Conservation (phyloP, 2,113 vertebrate species). For the Epinephelus fuscoguttatus region DNA sequence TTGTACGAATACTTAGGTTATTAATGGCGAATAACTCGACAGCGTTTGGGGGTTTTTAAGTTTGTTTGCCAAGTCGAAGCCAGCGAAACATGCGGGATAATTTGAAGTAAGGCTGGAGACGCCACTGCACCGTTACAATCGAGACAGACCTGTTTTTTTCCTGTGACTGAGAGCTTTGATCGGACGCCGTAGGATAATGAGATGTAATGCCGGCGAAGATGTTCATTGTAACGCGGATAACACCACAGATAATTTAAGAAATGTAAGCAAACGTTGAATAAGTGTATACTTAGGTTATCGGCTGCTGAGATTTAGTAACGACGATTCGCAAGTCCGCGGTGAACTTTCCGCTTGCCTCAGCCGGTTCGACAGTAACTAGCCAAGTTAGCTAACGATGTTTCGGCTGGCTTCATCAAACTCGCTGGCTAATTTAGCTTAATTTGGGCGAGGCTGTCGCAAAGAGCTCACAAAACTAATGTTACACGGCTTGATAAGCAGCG, state of each 20-base stretch:
- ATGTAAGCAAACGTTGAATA: not conserved
- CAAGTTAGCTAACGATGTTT: conserved; percentile 74
- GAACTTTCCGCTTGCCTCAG: conserved; percentile 78
- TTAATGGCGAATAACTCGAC: conserved; percentile 32
- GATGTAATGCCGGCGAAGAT: conserved; percentile 25
- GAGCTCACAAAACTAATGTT: conserved; percentile 41
- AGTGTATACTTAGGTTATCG: conserved; percentile 7
- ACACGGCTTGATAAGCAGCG: not conserved
- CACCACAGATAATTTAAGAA: fast-evolving
- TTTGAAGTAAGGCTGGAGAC: conserved; percentile 71
- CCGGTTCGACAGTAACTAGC: conserved; percentile 72
- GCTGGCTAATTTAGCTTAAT: conserved; percentile 59
- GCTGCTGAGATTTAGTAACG: conserved; percentile 64
- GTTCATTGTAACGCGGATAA: not conserved
- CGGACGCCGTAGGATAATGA: conserved; percentile 49
- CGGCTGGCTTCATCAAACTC: conserved; percentile 51
- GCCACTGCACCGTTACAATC: conserved; percentile 79
- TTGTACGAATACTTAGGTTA: not conserved
- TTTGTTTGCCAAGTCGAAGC: conserved; percentile 73
- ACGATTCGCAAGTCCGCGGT: conserved; percentile 61
- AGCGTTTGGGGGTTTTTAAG: conserved; percentile 51
- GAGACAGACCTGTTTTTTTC: conserved; percentile 66
- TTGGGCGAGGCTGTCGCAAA: conserved; percentile 49
- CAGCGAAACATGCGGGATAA: conserved; percentile 76
- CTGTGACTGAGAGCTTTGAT: conserved; percentile 68